phyloP scores from a whole-genome alignment of 2,888 invertebrate genomes.

The Yponomeuta cagnagella region DNA sequence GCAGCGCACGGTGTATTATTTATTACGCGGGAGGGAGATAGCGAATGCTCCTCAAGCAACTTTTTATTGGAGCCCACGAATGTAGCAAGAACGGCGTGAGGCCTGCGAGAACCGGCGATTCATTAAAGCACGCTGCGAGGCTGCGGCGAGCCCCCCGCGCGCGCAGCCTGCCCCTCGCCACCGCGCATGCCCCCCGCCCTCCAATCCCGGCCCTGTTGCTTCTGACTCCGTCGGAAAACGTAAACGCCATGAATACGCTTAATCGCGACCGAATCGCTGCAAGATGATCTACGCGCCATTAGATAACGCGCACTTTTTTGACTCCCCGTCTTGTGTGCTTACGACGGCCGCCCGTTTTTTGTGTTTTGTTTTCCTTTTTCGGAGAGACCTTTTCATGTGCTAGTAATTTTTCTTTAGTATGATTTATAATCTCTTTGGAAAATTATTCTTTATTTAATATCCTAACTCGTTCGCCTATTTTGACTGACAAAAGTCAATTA shows the following conservation, averaged over 20 bases:
- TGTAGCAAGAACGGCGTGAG: constrained; percentile 53
- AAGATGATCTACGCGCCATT: constrained; percentile 48
- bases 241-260: constrained; percentile 69
- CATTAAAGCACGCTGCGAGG: constrained; percentile 67
- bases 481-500: too few species aligned
- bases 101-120: constrained; percentile 71
- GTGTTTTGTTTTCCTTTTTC: constrained; percentile 8
- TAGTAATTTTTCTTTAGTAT: too few species aligned
- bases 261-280: constrained; percentile 54
- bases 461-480: too few species aligned
- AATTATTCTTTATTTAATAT: too few species aligned
- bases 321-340: constrained; percentile 25
- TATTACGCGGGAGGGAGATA: constrained; percentile 58
- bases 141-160: constrained; percentile 51
- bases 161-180: constrained; percentile 29
- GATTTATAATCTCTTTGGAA: too few species aligned
- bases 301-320: constrained; percentile 50
- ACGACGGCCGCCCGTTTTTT: constrained; percentile 10
- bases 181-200: constrained; percentile 32
- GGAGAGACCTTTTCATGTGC: neutral
- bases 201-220: constrained; percentile 71
- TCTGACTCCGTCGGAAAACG: constrained; percentile 62
- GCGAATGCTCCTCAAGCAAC: constrained; percentile 51
- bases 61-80: constrained; percentile 60
- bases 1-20: constrained; percentile 43